Base-by-base conservation (phyloP, 2,113 vertebrate species). In the Gambusia affinis region DNA sequence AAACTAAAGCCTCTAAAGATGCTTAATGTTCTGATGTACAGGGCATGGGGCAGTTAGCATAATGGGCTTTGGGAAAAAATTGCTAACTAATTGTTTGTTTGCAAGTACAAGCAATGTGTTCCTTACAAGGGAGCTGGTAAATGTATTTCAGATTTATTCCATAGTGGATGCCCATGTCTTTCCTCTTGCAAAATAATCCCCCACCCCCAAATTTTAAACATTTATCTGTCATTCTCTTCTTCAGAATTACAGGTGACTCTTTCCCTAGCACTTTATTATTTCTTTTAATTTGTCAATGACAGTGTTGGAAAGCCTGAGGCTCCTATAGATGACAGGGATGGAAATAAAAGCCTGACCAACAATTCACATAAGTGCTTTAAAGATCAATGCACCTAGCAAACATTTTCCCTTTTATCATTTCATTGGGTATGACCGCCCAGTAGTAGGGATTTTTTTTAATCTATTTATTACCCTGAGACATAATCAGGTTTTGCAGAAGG, bases 1-100 rank as follows among this genome's bases (percentile, higher is more conserved):
- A 78, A 79, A 86, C 67, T 80, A 76, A 75, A 85, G 33, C 35
- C 72, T 75, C 63, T 69, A 68, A 86, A 84, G 75, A 77, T 65
- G 79, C 77, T 77, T 86, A 87, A 83, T 86, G 80, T 86, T 64
- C 78, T 74, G 75, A 72, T 76, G 63, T 76, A 68, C 71, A 64
- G 62, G 61, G 51, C 68, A 64, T 65, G 69, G 66, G 73, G 65
- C 35, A 64, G 73, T 74, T 72, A 82, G 84, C 77, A 83, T 74
- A 80, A 69, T 81, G 73, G 78, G 64, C 70, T 80, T 24, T 39
- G 60, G 28, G 73, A 67, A 73, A 73, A 63, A 76, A 79, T 79
- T n/a, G 70, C 57, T 72, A 84, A 73, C 76, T 73, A 79, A 79
- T 74, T 71, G 79, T 17, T 57, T 8, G 24, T 57, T 57, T 57